Conservation (phyloP, 2,797 vertebrate species). For the Poecilia velifera region DNA sequence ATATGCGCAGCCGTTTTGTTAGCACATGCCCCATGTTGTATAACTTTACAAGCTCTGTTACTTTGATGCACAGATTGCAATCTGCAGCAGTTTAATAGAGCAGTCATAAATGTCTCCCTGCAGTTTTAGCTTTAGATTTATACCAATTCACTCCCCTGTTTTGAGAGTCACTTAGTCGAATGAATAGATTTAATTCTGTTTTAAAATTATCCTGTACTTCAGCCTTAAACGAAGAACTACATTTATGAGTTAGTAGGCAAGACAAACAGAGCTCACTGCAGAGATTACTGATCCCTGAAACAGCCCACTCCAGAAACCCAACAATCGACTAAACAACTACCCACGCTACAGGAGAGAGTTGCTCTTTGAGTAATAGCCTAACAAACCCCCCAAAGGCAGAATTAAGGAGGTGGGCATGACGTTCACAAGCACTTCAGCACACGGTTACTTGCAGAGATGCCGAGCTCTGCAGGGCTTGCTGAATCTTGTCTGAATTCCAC, state of each 20-base stretch:
- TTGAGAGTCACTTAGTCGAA: background rate
- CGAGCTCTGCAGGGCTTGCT: conserved; percentile 62
- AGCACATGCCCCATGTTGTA: conserved; percentile 71
- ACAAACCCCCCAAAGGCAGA: conserved; percentile 48
- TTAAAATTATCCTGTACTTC: background rate
- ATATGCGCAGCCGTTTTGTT: conserved; percentile 61
- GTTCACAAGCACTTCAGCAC: conserved; percentile 46
- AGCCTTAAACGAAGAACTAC: conserved; percentile 6
- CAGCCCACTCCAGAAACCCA: conserved; percentile 11
- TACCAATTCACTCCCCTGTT: conserved; percentile 31
- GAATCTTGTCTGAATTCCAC: conserved; percentile 79
- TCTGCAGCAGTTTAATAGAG: conserved; percentile 51
- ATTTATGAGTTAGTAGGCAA: conserved; percentile 9
- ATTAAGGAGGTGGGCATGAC: conserved; percentile 46
- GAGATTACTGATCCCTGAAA: background rate
- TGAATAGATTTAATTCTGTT: background rate
- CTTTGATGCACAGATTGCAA: conserved; percentile 58
- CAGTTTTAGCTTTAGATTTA: conserved; percentile 46
- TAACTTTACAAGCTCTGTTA: conserved; percentile 69
- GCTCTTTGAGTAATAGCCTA: conserved; percentile 41
- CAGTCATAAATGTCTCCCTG: conserved; percentile 48
- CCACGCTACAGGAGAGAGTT: conserved; percentile 20
- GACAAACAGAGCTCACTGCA: background rate
- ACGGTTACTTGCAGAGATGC: conserved; percentile 48
- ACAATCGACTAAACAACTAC: conserved; percentile 24